Evolutionary conservation across 2,113 vertebrate species (phyloP).

Genomic region (Calidris pygmaea): DNA sequence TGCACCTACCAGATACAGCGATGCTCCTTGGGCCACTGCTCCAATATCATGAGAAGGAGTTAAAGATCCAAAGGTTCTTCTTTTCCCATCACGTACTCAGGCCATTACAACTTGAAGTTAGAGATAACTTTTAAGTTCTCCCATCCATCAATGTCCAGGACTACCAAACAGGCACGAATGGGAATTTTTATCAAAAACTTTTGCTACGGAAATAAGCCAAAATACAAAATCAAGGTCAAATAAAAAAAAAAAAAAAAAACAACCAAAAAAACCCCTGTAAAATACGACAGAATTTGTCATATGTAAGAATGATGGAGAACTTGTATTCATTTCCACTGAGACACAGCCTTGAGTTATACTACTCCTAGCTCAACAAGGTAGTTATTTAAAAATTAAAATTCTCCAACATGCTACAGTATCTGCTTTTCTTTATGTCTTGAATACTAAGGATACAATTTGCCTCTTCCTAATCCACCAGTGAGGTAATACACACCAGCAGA

Average conservation of each 20-base stretch:
- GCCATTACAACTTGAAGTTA: neutral
- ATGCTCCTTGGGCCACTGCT: neutral
- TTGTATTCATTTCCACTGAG: neutral
- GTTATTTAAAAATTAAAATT: neutral
- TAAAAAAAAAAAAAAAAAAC: neutral
- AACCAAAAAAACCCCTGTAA: neutral
- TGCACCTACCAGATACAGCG: rapidly evolving
- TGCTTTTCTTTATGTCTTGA: neutral
- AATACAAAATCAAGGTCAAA: neutral
- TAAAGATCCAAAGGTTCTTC: neutral
- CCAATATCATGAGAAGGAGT: rapidly evolving
- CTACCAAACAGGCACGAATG: neutral
- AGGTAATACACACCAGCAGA: neutral
- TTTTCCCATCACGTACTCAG: rapidly evolving
- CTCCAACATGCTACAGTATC: neutral
- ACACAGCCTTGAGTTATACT: neutral
- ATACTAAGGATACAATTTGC: neutral
- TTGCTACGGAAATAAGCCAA: neutral
- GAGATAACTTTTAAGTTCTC: neutral
- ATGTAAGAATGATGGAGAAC: neutral
- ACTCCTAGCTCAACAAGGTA: neutral
- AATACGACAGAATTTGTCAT: neutral
- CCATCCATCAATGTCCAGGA: neutral
- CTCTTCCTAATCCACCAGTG: neutral
- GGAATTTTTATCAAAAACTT: neutral